Percentiles rank a stretch among this genome's conserved stretches.
Evolutionary conservation across 2,113 vertebrate genomes (phyloP).

Genomic region (Rhinoptilus africanus): DNA sequence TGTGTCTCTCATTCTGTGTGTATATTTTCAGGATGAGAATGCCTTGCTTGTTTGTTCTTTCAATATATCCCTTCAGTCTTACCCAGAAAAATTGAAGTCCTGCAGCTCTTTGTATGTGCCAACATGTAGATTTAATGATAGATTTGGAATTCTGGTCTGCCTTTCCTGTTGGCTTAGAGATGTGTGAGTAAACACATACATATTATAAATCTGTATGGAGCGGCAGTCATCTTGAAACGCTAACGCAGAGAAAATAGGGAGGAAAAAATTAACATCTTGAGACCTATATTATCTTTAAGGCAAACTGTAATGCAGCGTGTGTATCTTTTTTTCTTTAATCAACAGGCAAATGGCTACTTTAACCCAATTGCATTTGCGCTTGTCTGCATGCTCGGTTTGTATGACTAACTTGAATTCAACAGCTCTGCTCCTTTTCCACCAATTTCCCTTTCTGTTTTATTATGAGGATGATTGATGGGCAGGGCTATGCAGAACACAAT

Average conservation of each 20-base stretch:
- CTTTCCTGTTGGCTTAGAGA: background rate
- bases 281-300: background rate
- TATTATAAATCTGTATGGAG: background rate
- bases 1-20: background rate
- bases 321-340: background rate
- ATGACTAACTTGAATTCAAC: constrained; percentile 17
- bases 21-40: background rate
- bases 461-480: constrained; percentile 46
- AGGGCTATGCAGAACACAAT: constrained; percentile 27
- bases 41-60: background rate
- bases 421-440: constrained; percentile 17
- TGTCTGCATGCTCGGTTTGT: constrained; percentile 7
- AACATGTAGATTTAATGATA: constrained; percentile 19
- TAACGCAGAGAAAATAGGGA: background rate
- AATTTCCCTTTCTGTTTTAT: constrained; percentile 30
- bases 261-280: background rate
- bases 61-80: background rate
- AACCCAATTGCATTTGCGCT: background rate
- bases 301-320: background rate
- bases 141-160: constrained; percentile 30
- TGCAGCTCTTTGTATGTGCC: background rate
- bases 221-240: background rate
- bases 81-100: background rate
- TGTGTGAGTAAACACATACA: background rate
- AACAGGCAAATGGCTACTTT: constrained; percentile 1